phyloP scores from a whole-genome alignment of 2,888 invertebrate genomes.

The Drosophila paramelanica region DNA sequence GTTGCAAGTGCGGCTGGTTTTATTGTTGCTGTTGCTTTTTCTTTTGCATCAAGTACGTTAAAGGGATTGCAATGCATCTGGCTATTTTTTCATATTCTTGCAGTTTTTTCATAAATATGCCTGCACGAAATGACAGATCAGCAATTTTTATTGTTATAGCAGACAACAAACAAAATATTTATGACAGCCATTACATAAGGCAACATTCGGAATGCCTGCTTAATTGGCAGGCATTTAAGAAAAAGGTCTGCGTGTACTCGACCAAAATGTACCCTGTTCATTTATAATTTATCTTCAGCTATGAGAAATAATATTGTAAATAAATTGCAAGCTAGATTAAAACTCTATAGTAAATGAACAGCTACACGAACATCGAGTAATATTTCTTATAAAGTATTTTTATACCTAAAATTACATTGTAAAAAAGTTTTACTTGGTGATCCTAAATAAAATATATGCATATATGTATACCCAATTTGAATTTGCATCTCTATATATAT shows the following conservation, averaged over 20 bases:
- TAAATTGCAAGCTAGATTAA: too few relatives aligned
- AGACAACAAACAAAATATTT: conserved; percentile 21
- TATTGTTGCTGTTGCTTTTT: conserved; percentile 13
- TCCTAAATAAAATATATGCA: too few relatives aligned
- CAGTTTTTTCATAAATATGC: conserved; percentile 19
- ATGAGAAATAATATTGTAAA: neutral
- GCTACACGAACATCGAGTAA: too few relatives aligned
- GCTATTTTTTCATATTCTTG: conserved; percentile 10
- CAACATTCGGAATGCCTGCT: conserved; percentile 12
- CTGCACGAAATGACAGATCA: conserved; percentile 33
- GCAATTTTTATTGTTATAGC: conserved; percentile 7
- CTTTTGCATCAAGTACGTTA: conserved; percentile 34
- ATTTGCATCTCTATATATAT: too few relatives aligned
- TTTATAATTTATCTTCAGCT: neutral
- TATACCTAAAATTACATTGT: too few relatives aligned
- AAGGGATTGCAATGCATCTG: conserved; percentile 42
- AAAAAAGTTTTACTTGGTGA: too few relatives aligned
- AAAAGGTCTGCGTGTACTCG: neutral
- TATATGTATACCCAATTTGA: too few relatives aligned
- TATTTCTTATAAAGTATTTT: too few relatives aligned
- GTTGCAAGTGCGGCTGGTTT: too few relatives aligned
- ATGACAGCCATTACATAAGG: conserved; percentile 19
- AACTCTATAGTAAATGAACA: too few relatives aligned
- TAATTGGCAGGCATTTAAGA: conserved; percentile 18
- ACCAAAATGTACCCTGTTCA: neutral